Evolutionary conservation across 2,888 invertebrate genomes (phyloP), one percentile per base, ranked within the genome.

Genomic region (Steinernema hermaphroditum): DNA sequence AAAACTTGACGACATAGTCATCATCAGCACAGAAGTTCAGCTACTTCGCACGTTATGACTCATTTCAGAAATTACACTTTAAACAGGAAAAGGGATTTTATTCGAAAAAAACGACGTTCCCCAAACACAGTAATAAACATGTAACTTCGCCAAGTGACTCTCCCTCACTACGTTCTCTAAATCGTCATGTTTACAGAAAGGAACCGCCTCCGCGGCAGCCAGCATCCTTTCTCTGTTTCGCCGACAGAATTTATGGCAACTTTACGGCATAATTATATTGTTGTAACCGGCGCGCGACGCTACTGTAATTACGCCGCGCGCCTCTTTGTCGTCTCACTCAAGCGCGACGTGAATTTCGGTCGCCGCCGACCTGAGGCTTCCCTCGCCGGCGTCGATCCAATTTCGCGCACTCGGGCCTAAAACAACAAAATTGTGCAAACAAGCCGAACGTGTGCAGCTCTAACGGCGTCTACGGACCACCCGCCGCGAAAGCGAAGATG

Each of bases 171-270:
- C 37, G 37, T 37, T 37, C 37, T 37, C 37, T 19, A 62, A 62
- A 62, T 62, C 27, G 62, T n/a, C 62, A 8, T 62, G 62, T 62
- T 62, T 62, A 62, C 62, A 54, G 24, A 34, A 62, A 34, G 27
- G 32, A 16, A 62, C 62, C 14, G 27, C 34, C 32, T 37, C 37
- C 37, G 37, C 12, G 37, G 37, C 32, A n/a, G 2, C 14, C 32
- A 16, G 32, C 62, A 27, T 54, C 32, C 6, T 8, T 9, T 62
- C 62, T 24, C 32, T 32, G 62, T 62, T 62, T 29, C 62, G 62
- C 62, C 62, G 62, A 62, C 62, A 62, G 62, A 62, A 62, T 62
- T 62, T 62, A 62, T 62, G 62, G 62, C 62, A 62, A 62, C 62
- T 62, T 62, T 62, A 62, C 62, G 62, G 62, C 62, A 62, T 62